These are phyloP conservation scores for Nycticryphes semicollaris DNA, from an alignment of 2,113 vertebrate species.

Conservation along the genomic window DNA sequence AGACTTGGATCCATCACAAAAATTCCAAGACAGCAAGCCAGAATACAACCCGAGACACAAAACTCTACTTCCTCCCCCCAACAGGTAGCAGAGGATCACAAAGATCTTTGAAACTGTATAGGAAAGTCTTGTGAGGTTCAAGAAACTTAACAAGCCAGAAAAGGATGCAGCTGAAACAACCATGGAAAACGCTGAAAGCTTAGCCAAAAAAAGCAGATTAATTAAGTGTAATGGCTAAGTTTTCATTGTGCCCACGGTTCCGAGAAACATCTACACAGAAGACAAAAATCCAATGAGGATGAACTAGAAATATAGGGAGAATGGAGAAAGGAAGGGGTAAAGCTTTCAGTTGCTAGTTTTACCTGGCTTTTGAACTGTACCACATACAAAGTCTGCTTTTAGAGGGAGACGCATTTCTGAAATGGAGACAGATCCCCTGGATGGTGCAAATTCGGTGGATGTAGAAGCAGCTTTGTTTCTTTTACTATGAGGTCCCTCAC, in stretches of 20 bases:
- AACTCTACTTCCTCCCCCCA: not conserved
- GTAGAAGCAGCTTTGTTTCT: slow-evolving; percentile 59
- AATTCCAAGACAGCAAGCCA: not conserved
- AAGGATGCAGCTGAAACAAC: not conserved
- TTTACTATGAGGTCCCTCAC: slow-evolving; percentile 74
- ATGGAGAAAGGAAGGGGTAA: not conserved
- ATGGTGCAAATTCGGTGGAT: slow-evolving; percentile 70
- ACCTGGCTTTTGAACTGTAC: slow-evolving; percentile 88
- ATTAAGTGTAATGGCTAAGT: not conserved
- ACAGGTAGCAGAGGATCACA: not conserved
- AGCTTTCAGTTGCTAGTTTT: not conserved
- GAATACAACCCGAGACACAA: not conserved
- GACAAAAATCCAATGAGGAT: fast-evolving
- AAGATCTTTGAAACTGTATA: not conserved
- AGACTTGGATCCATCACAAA: not conserved
- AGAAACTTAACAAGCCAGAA: not conserved
- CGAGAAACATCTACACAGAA: not conserved
- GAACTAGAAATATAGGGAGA: not conserved
- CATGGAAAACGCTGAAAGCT: not conserved
- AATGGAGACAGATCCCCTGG: slow-evolving; percentile 87
- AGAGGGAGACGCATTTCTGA: slow-evolving; percentile 92
- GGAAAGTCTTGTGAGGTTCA: not conserved
- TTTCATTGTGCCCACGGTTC: not conserved
- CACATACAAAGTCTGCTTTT: slow-evolving; percentile 94
- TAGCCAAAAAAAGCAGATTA: not conserved